Evolutionary conservation across 2,113 vertebrate species (phyloP).

Genomic region (Poicephalus gulielmi): DNA sequence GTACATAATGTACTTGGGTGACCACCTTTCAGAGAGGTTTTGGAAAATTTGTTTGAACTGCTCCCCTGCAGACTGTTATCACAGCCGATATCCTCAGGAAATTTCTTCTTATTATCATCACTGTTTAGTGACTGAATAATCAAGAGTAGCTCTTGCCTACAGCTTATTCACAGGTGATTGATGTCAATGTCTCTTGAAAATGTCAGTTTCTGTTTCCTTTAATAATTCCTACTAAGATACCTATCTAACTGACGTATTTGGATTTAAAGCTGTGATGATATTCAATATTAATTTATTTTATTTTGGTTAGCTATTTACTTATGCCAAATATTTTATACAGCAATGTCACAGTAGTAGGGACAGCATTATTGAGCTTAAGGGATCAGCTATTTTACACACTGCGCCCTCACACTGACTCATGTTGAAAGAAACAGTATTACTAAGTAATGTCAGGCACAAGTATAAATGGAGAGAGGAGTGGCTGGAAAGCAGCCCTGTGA

Average conservation of each 20-base stretch:
- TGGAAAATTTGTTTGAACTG: background rate
- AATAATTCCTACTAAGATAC: background rate
- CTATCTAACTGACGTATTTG: background rate
- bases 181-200: background rate
- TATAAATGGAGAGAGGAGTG: background rate
- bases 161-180: background rate
- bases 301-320: background rate
- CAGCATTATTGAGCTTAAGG: background rate
- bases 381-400: background rate
- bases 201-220: background rate
- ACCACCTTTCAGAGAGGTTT: background rate
- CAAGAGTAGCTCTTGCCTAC: background rate
- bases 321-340: background rate
- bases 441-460: background rate
- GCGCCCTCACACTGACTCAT: background rate
- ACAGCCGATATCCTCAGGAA: background rate
- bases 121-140: background rate
- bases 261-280: background rate
- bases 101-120: background rate
- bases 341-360: background rate
- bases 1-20: background rate
- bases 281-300: background rate
- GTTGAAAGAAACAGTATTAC: background rate
- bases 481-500: background rate
- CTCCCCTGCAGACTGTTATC: accelerated